Percentiles rank a stretch among this genome's conserved stretches.
phyloP scores from a whole-genome alignment of 2,113 vertebrate species.

The Bettongia penicillata region DNA sequence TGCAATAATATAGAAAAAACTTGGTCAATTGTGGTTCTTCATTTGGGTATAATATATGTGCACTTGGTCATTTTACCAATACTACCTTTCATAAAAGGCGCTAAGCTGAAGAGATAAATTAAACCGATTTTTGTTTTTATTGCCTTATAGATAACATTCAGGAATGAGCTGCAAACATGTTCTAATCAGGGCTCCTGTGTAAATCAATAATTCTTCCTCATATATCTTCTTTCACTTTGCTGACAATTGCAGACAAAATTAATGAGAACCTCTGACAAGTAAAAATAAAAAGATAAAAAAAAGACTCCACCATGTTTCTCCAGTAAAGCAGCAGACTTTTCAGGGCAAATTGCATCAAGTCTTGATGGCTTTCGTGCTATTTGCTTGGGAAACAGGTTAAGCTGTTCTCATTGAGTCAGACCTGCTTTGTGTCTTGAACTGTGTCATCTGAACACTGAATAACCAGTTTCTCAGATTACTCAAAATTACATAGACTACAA shows the following conservation, averaged over 20 bases:
- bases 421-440: background rate
- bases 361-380: background rate
- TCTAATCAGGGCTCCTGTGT: constrained; percentile 76
- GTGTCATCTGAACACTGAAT: background rate
- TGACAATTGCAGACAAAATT: constrained; percentile 77
- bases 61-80: constrained; percentile 52
- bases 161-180: constrained; percentile 73
- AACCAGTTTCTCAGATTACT: background rate
- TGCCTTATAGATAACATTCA: constrained; percentile 66
- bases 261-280: constrained; percentile 59
- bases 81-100: constrained; percentile 52
- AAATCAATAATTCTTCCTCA: constrained; percentile 82
- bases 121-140: constrained; percentile 71
- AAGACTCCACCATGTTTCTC: constrained; percentile 41
- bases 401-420: background rate
- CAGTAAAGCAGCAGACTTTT: constrained; percentile 17
- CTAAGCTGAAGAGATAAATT: constrained; percentile 62
- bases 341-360: background rate
- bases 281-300: constrained; percentile 9
- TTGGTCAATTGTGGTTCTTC: constrained; percentile 29
- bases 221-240: constrained; percentile 72
- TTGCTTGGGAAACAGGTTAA: background rate
- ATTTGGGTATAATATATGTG: constrained; percentile 50
- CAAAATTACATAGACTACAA: background rate
- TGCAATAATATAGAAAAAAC: constrained; percentile 2